Evolutionary conservation across 2,797 vertebrate genomes (phyloP), one percentile per base, ranked within the genome.

Genomic region (Merluccius polli): DNA sequence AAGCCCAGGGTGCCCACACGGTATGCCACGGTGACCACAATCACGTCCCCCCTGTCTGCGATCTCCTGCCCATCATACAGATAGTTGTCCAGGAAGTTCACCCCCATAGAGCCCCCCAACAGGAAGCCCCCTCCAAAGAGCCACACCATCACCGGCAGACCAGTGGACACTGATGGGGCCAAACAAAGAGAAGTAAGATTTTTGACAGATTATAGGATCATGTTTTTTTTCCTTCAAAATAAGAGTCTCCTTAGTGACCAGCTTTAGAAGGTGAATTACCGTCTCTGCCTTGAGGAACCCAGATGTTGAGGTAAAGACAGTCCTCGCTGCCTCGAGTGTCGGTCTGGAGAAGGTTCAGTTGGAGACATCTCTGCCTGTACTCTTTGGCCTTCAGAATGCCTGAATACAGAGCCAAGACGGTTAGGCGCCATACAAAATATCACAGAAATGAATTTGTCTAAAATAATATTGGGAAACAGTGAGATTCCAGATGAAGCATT

Each of bases 301-400:
- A 98, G 83, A 99, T 92, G 90, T 99, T 99, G 16, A 99, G 95
- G 82, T 96, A 98, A 16, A 99, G 96, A 87, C 97, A 99, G 86
- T 99, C 96, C 75, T 97, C 94, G 0, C 75, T 86, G 12, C 98
- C 98, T 0, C 89, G 89, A 10, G 92, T 88, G 12, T 74, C 73
- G 0, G 52, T 89, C 89, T 95, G 93, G 0, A 91, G 0, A 0
- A 96, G 9, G 0, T 87, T 94, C 72, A 93, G 0, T 87, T 98
- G 97, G 75, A 97, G 36, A 74, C 97, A 98, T 59, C 95, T 89
- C 0, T 79, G 80, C 69, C 79, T 89, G 86, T 79, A 97, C 0
- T 89, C 0, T 0, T 38, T 95, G 81, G 96, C 63, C 41, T 94
- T 79, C 87, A 98, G 11, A 2, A 95, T 84, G 70, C 95, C 97